Base-by-base conservation (phyloP, 1,140 invertebrate genomes). In the Cheumatopsyche charites region DNA sequence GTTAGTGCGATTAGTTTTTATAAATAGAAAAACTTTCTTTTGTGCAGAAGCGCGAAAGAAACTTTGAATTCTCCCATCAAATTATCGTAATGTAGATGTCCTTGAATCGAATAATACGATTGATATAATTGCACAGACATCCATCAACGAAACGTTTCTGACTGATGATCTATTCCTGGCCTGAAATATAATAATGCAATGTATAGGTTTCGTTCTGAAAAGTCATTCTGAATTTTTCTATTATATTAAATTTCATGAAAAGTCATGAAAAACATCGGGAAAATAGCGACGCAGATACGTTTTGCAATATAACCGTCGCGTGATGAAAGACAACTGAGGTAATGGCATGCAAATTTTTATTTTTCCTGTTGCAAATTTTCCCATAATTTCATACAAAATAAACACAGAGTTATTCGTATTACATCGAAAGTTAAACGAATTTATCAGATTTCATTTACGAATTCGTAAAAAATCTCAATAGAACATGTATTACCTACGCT, bases 321-420 rank as follows among this genome's bases (percentile, higher is more conserved):
- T 63, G 62, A 63, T 25, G 15, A 43, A 21, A 41, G 62, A 63
- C 26, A 23, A 63, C 62, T 13, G 45, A 49, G 45, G 29, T 36
- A 36, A 52, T 5, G 19, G 47, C 47, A 52, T 11, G 15, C 7
- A 52, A 9, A 52, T 52, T 52, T 52, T 17, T 52, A 15, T 17
- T 52, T 52, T 52, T 52, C 15, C n/a, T 52, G 7, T 52, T 11
- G 9, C 9, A 17, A 52, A 17, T 17, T 52, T 52, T 7, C 19
- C 6, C 19, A 52, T 17, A 52, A 52, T 15, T 1, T 17, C 47
- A 17, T 17, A 7, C 1, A 17, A 17, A 52, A 52, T 52, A 52
- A 7, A 52, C 15, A 17, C 1, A 2, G 47, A 17, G n/a, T n/a
- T n/a, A 36, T 3, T 36, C 29, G 29, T 36, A 36, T 36, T 36